Evolutionary conservation across 2,888 invertebrate genomes (phyloP).

Genomic region (Phortica magna): DNA sequence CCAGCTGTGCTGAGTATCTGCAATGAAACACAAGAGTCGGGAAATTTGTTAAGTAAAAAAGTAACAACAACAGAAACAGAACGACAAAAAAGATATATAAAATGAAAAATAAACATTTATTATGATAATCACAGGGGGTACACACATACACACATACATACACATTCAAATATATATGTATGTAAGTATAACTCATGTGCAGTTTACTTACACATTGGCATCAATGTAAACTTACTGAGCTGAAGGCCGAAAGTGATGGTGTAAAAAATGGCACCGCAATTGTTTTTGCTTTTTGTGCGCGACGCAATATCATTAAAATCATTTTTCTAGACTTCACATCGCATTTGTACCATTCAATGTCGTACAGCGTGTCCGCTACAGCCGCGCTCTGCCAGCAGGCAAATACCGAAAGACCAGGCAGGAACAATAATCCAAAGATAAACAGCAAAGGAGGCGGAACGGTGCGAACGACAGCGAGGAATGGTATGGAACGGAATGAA

Average conservation of each 20-base stretch:
- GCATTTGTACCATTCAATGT: conserved; percentile 76
- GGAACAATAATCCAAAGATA: neutral
- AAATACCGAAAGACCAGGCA: neutral
- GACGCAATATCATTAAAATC: conserved; percentile 75
- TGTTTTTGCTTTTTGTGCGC: conserved; percentile 70
- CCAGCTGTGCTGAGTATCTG: conserved; percentile 75
- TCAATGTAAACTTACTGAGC: conserved; percentile 61
- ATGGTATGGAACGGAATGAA: neutral
- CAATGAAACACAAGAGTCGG: neutral
- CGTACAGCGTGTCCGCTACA: conserved; percentile 70
- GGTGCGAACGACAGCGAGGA: neutral
- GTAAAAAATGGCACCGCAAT: conserved; percentile 76
- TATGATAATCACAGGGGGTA: conserved; percentile 43
- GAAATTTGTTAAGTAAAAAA: conserved; percentile 1
- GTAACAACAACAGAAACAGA: conserved; percentile 16
- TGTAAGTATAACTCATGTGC: neutral
- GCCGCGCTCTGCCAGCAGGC: conserved; percentile 64
- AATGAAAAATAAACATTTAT: conserved; percentile 51
- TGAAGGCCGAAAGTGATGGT: conserved; percentile 72
- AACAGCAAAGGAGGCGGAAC: neutral
- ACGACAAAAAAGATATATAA: conserved; percentile 23
- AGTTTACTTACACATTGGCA: neutral
- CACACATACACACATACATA: too few relatives aligned
- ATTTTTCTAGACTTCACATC: conserved; percentile 73
- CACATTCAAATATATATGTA: too few relatives aligned